These are phyloP conservation scores for Apis mellifera DNA, from an alignment of 1,140 invertebrate species.

Conservation along the genomic window Amel_HAv3.1 CM009932.2:4210001-4210500, in stretches of 20 bases:
- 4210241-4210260: background rate
- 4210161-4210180: background rate
- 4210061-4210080: background rate
- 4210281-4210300: too few species aligned
- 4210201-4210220: background rate
- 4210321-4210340: too few species aligned
- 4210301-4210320: too few species aligned
- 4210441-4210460: too few species aligned
- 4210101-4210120: background rate
- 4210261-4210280: too few species aligned
- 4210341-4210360: too few species aligned
- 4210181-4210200: background rate
- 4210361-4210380: too few species aligned
- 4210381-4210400: too few species aligned
- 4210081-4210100: background rate
- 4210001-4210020: background rate
- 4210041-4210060: background rate
- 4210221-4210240: background rate
- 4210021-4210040: background rate
- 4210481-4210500: too few species aligned
- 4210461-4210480: too few species aligned
- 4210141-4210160: background rate
- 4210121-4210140: background rate
- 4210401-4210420: too few species aligned
- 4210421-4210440: too few species aligned